Base-by-base conservation (phyloP, 2,113 vertebrate genomes). In the Ochotona princeps region DNA sequence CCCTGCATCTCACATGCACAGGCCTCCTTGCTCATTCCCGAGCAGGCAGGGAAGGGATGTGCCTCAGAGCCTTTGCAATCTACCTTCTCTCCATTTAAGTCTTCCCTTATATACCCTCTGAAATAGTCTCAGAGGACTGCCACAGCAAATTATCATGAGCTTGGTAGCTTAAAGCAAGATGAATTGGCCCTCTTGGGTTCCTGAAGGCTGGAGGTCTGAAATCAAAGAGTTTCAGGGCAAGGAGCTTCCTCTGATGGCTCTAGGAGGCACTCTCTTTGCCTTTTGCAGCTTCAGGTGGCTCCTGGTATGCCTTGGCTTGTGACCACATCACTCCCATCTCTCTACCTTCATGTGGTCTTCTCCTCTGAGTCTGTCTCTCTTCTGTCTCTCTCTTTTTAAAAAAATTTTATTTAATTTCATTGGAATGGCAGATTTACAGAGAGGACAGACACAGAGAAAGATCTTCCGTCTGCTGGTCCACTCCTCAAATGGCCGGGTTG, bases 131-230 rank as follows among this genome's bases (percentile, higher is more conserved):
- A 8, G 70, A 70, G 66, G 38, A 7, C 28, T 86, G 21, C 70
- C 35, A 32, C 69, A 70, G 74, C 38, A 78, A 84, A 83, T 69
- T 10, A 25, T 10, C 15, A 81, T 23, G 49, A 92, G 15, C 18
- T 81, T 84, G 30, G 26, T 66, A 25, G 17, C 72, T 93, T 84
- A 80, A 83, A 93, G 84, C 20, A 76, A 72, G 57, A 91, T 10
- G 69, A 65, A 66, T 21, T 4, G 15, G 78, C 65, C 84, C 17
- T 75, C 51, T 88, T 35, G 54, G 26, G 38, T 12, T 88, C 84
- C 30, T 79, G 30, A 69, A 67, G 63, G 25, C 9, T n/a, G 66
- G 35, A 88, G 73, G 20, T 63, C 38, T 66, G 7, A 89, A 83
- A 81, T 49, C 8, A 18, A 80, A 20, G 51, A 81, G 25, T 87